phyloP scores from a whole-genome alignment of 1,140 invertebrate species.

The Pseudomyrmex sp. region DNA sequence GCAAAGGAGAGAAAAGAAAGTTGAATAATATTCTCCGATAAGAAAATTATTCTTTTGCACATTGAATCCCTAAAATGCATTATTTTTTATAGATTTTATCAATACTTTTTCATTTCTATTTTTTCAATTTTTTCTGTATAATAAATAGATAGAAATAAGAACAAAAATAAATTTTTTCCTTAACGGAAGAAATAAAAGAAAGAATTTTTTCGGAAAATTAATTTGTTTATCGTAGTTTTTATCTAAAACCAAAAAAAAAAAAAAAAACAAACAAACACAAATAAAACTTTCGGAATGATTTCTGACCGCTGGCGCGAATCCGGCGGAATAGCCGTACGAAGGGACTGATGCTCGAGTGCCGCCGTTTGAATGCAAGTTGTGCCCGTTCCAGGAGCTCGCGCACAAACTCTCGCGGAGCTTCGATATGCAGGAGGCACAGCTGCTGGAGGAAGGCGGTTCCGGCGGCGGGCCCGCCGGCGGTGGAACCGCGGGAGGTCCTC shows the following conservation, averaged over 20 bases:
- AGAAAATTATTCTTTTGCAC: too few species aligned
- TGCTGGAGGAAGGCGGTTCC: conserved; percentile 89
- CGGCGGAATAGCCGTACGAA: conserved; percentile 22
- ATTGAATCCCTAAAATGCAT: too few species aligned
- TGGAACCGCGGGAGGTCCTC: conserved; percentile 85
- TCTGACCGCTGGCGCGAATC: conserved; percentile 43
- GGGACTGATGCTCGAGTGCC: neutral
- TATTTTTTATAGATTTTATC: too few species aligned
- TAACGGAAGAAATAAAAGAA: too few species aligned
- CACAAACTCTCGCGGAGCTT: conserved; percentile 93
- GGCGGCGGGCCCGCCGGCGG: conserved; percentile 85
- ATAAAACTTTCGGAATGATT: neutral
- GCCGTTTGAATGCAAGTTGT: conserved; percentile 67
- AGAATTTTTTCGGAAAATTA: too few species aligned
- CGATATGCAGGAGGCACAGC: conserved; percentile 93
- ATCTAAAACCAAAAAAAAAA: too few species aligned
- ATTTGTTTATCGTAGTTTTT: too few species aligned
- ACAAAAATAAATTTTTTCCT: too few species aligned
- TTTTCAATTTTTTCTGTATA: too few species aligned
- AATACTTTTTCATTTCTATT: too few species aligned
- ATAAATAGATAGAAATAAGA: neutral
- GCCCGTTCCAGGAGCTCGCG: conserved; percentile 89
- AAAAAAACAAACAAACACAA: too few species aligned
- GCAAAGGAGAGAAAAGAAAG: neutral
- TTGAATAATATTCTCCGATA: neutral